phyloP scores from a whole-genome alignment of 2,113 vertebrate genomes.

The Gnathonemus echidnorhynchus region DNA sequence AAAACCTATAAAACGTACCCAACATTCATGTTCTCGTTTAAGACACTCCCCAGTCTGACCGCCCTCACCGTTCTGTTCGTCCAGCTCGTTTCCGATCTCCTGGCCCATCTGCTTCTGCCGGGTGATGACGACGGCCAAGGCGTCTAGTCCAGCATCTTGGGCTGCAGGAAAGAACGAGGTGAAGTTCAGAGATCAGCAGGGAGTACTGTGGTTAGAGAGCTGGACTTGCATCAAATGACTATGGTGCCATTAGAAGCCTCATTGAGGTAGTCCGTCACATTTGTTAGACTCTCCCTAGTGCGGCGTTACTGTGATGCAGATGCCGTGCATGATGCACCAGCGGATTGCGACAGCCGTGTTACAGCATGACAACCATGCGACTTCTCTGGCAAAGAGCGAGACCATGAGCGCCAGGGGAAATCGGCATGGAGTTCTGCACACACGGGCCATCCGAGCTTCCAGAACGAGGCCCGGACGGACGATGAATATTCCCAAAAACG shows the following conservation, averaged over 20 bases:
- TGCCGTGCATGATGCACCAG: not conserved
- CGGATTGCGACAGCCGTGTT: not conserved
- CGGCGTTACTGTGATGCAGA: not conserved
- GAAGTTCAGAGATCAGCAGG: not conserved
- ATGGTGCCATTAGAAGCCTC: not conserved
- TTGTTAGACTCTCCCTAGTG: not conserved
- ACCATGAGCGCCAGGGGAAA: not conserved
- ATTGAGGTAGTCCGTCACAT: not conserved
- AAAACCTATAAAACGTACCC: not conserved
- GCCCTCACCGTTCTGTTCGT: conserved; percentile 88
- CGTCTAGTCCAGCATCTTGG: conserved; percentile 90
- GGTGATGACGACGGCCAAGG: conserved; percentile 81
- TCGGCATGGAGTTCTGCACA: not conserved
- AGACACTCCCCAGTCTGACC: not conserved
- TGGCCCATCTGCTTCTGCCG: conserved; percentile 93
- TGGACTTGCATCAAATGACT: not conserved
- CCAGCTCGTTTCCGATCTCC: conserved; percentile 92
- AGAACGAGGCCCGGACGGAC: not conserved
- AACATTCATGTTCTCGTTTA: not conserved
- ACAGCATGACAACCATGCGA: not conserved
- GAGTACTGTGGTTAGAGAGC: not conserved
- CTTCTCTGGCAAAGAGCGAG: not conserved
- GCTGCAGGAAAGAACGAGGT: conserved; percentile 54
- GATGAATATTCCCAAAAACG: not conserved
- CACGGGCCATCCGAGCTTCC: not conserved